Conservation (phyloP, 2,888 invertebrate genomes). For the Metallyticus violacea region DNA sequence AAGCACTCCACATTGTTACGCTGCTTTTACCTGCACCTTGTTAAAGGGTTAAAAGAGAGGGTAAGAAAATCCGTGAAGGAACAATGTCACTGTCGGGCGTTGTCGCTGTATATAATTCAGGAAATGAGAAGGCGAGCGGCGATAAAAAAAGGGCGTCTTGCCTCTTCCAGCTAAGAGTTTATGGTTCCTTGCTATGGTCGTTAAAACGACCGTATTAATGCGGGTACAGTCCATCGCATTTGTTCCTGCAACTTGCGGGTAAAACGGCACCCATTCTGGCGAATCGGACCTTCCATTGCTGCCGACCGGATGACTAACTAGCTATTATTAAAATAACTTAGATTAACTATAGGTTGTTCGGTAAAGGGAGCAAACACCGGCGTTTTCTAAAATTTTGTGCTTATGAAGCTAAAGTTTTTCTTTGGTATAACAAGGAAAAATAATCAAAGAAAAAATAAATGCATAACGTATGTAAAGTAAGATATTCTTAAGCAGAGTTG, state of each 20-base stretch:
- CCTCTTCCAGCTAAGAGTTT: background rate
- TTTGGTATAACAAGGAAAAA: too few relatives aligned
- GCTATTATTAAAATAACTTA: too few relatives aligned
- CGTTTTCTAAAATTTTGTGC: too few relatives aligned
- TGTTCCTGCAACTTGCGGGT: background rate
- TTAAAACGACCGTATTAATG: constrained; percentile 2
- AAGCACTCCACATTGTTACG: background rate
- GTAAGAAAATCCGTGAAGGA: background rate
- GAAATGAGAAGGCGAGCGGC: background rate
- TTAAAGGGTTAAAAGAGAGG: background rate
- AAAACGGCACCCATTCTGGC: too few relatives aligned
- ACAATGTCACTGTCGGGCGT: background rate
- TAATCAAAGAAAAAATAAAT: too few relatives aligned
- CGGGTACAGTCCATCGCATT: background rate
- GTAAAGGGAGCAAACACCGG: too few relatives aligned
- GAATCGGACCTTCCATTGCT: too few relatives aligned
- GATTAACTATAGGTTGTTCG: too few relatives aligned
- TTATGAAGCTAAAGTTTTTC: too few relatives aligned
- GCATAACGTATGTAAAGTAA: too few relatives aligned
- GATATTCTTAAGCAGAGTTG: too few relatives aligned
- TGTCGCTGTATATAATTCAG: background rate
- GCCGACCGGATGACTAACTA: too few relatives aligned
- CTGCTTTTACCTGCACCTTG: background rate
- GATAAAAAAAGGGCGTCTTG: background rate
- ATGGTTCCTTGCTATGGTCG: background rate